Conservation (phyloP, 2,113 vertebrate species). For the Nettapus auritus region DNA sequence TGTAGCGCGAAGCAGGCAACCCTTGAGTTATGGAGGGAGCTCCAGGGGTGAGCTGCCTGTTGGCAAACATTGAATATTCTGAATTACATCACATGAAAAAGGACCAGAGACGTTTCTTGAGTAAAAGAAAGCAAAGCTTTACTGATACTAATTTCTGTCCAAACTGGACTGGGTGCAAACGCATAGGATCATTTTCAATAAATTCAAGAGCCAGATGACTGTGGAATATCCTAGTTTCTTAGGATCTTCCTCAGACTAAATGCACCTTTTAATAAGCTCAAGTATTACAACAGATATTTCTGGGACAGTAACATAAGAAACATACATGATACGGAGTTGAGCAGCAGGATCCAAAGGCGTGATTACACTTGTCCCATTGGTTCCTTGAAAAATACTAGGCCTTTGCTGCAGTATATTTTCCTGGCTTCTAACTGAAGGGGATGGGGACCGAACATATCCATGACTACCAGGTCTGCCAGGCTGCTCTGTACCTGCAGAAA, state of each 20-base stretch:
- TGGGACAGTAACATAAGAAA: not conserved
- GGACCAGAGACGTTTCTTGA: not conserved
- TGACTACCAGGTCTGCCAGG: slow-evolving; percentile 89
- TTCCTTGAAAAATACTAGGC: slow-evolving; percentile 96
- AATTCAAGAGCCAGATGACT: not conserved
- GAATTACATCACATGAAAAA: not conserved
- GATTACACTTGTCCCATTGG: slow-evolving; percentile 94
- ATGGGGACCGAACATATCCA: slow-evolving; percentile 90
- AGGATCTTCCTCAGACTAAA: not conserved
- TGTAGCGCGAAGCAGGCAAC: slow-evolving; percentile 88
- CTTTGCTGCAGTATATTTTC: slow-evolving; percentile 91
- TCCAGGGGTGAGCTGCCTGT: slow-evolving; percentile 82
- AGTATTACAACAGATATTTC: not conserved
- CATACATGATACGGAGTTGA: slow-evolving; percentile 89
- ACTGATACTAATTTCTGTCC: not conserved
- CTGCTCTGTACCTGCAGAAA: slow-evolving; percentile 82
- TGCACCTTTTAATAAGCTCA: not conserved
- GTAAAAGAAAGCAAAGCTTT: not conserved
- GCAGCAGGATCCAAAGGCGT: slow-evolving; percentile 85
- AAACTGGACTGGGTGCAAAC: not conserved
- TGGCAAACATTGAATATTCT: slow-evolving; percentile 19
- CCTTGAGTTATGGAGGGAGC: slow-evolving; percentile 81
- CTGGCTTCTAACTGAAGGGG: slow-evolving; percentile 90
- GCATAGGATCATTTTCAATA: not conserved
- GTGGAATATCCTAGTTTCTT: not conserved